Conservation (phyloP, 2,888 invertebrate species). For the Cephalotes varians region DNA sequence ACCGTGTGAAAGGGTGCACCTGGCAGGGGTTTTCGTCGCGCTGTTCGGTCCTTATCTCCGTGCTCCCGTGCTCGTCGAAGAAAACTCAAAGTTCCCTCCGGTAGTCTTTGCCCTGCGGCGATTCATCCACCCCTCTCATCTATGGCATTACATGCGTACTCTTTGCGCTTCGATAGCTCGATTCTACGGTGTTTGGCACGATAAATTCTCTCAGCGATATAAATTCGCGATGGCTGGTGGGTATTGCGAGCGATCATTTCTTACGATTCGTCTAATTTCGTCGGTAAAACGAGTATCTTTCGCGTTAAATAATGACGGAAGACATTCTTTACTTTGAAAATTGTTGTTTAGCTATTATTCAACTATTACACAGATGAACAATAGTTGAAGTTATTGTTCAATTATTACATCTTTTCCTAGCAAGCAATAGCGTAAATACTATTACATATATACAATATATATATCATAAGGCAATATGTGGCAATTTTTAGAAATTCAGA, state of each 20-base stretch:
- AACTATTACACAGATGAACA: not conserved
- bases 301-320: not conserved
- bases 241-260: constrained; percentile 28
- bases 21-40: constrained; percentile 79
- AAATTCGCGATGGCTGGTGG: constrained; percentile 7
- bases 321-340: not conserved
- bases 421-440: not conserved
- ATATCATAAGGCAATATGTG: not conserved
- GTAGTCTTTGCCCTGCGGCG: constrained; percentile 43
- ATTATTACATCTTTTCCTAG: not conserved
- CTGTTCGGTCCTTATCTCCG: constrained; percentile 63
- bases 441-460: not conserved
- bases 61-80: constrained; percentile 50
- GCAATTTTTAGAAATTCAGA: not conserved
- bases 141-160: constrained; percentile 45
- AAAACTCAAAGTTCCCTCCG: constrained; percentile 57
- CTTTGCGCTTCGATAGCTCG: constrained; percentile 41
- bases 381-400: not conserved
- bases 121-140: constrained; percentile 34
- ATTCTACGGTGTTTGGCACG: constrained; percentile 32
- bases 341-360: not conserved
- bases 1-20: constrained; percentile 83
- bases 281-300: not conserved
- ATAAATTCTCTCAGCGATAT: constrained; percentile 24
- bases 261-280: constrained; percentile 5